Conservation (phyloP, 2,888 invertebrate species). For the Ephialtes manifestator region DNA sequence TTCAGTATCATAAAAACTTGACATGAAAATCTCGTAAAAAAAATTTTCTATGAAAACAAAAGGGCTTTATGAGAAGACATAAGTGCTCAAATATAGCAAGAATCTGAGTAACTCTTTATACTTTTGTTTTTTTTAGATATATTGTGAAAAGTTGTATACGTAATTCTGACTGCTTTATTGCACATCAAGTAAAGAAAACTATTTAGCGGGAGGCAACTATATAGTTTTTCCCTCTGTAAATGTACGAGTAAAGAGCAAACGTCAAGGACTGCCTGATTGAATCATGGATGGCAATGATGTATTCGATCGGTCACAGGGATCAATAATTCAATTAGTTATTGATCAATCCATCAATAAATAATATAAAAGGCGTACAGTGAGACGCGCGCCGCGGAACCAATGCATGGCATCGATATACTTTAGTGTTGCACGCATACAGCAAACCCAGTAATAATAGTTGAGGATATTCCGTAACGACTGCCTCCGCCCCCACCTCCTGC, state of each 20-base stretch:
- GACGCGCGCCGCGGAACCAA: not conserved
- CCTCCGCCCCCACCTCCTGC: constrained; percentile 23
- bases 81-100: no score
- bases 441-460: constrained; percentile 40
- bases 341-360: constrained; percentile 27
- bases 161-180: not conserved
- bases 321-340: constrained; percentile 39
- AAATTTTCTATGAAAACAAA: no score
- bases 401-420: not conserved
- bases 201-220: not conserved
- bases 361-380: not conserved
- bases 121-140: no score
- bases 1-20: no score
- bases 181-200: no score
- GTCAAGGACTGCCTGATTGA: not conserved
- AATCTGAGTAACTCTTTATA: no score
- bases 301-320: not conserved
- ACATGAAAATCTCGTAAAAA: no score
- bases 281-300: not conserved
- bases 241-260: not conserved
- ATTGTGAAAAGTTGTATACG: no score
- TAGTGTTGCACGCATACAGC: not conserved
- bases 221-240: not conserved
- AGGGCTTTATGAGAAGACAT: no score
- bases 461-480: constrained; percentile 55